Evolutionary conservation across 2,797 vertebrate genomes (phyloP), one percentile per base, ranked within the genome.

Genomic region (Characodon lateralis): DNA sequence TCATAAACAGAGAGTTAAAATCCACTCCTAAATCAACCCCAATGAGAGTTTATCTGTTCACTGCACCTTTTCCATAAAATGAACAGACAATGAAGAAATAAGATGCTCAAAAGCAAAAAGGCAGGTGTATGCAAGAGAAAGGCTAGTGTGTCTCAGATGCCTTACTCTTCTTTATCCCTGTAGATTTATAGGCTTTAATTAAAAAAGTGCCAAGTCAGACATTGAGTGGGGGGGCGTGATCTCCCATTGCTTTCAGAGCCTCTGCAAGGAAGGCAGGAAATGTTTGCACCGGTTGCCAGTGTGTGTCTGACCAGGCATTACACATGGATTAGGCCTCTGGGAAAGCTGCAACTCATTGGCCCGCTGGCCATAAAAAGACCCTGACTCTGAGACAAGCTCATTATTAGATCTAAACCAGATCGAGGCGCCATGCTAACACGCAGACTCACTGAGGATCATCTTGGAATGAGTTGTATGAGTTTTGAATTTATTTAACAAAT

Each of bases 241-340:
- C 91, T 88, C 90, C 88, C 84, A 82, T 89, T 76, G 83, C 82
- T 81, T 95, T 95, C 92, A 80, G 94, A 94, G 95, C 92, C 92
- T 91, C 89, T 91, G 58, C 61, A 95, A 95, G 96, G 93, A 80
- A 94, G 66, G 90, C 92, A 92, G 96, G 95, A 97, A 97, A 96
- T 89, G 84, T 92, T 95, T 95, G 90, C 83, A 91, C 92, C 7
- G 8, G 92, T 96, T 96, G 95, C 94, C 91, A 87, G 93, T 94
- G 90, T 92, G 90, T 86, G 90, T 93, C 93, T 91, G 88, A 93
- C 94, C 88, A 90, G 93, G 92, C 93, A 93, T 94, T 94, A 95
- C 89, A 81, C 86, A 95, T 85, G 93, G 95, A 94, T 95, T 96
- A 63, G 73, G 90, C 94, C 93, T 93, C 85, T 78, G 94, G 94